Percentiles rank a stretch among this genome's conserved stretches.
Evolutionary conservation across 2,888 invertebrate species (phyloP).

Genomic region (Torymus tubicola): DNA sequence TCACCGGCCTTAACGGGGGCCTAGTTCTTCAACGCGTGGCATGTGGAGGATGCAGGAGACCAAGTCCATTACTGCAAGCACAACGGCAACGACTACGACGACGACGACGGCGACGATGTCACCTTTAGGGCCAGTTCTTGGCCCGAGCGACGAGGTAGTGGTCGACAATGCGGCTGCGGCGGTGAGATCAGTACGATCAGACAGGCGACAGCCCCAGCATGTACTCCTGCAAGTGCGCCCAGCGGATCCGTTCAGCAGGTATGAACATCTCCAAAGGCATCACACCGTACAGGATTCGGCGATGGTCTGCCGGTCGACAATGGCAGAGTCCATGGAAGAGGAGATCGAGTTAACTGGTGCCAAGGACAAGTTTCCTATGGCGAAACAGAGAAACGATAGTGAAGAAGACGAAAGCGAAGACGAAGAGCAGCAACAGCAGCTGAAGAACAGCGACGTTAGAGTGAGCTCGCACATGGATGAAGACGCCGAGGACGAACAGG

Average conservation of each 20-base stretch:
- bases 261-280: constrained; percentile 63
- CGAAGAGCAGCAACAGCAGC: no score
- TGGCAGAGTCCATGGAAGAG: constrained; percentile 33
- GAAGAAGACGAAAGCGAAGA: constrained; percentile 59
- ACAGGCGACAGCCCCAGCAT: constrained; percentile 64
- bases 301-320: neutral
- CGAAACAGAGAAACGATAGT: constrained; percentile 58
- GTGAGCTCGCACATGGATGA: constrained; percentile 51
- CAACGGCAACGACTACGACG: constrained; percentile 34
- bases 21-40: neutral
- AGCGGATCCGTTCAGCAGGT: constrained; percentile 68
- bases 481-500: constrained; percentile 61
- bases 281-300: constrained; percentile 36
- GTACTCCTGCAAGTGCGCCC: constrained; percentile 71
- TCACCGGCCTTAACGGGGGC: constrained; percentile 21
- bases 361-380: constrained; percentile 31
- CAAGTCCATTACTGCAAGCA: neutral
- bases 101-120: constrained; percentile 64
- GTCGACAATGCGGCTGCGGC: constrained; percentile 60
- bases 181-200: constrained; percentile 62
- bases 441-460: neutral
- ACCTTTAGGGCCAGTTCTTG: constrained; percentile 68
- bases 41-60: constrained; percentile 49
- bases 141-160: constrained; percentile 61
- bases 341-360: constrained; percentile 32